Evolutionary conservation across 2,797 vertebrate genomes (phyloP), one percentile per base, ranked within the genome.

Genomic region (Austrolebias charrua): DNA sequence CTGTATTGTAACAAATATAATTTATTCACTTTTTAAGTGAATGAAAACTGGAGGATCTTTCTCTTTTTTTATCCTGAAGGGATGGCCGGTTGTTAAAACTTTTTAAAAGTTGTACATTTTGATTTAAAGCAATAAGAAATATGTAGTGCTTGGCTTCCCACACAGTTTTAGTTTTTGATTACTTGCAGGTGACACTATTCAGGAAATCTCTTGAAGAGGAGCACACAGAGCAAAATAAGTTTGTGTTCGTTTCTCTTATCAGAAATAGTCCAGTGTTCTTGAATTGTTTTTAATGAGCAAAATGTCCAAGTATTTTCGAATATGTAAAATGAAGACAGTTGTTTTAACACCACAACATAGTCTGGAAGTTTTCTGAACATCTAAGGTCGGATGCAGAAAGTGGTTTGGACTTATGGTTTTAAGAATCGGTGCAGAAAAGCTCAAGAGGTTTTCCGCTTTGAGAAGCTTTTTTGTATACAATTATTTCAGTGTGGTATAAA

Each of bases 241-340:
- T 24, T 13, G 49, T 61, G 49, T 61, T 50, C 71, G 55, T 45
- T 35, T 61, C 40, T 52, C 5, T 6, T 60, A 14, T 61, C 11
- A 58, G 9, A 6, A 33, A 35, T 28, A 57, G 40, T 55, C 46
- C 4, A 15, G 20, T 57, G 5, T 20, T 24, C 5, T 72, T 6
- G 13, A 29, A 68, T 44, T 1, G 45, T 2, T 51, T 24, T 29
- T 64, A 24, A 63, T 56, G 8, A 19, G 24, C 0, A 33, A 60
- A 64, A 43, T 40, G 10, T 18, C 9, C 0, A 0, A 24, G 12
- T 29, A 61, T 1, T 31, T 4, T 45, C 3, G 6, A 19, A 45
- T 18, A 18, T 46, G n/a, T 58, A 18, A 15, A 58, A 15, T 13
- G 9, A 35, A 15, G 14, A 4, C 12, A n/a, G 67, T 24, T 24